Percentiles rank a stretch among this genome's conserved stretches.
These are phyloP conservation scores for Oplegnathus fasciatus DNA, from an alignment of 2,113 vertebrate species.

Conservation along the genomic window DNA sequence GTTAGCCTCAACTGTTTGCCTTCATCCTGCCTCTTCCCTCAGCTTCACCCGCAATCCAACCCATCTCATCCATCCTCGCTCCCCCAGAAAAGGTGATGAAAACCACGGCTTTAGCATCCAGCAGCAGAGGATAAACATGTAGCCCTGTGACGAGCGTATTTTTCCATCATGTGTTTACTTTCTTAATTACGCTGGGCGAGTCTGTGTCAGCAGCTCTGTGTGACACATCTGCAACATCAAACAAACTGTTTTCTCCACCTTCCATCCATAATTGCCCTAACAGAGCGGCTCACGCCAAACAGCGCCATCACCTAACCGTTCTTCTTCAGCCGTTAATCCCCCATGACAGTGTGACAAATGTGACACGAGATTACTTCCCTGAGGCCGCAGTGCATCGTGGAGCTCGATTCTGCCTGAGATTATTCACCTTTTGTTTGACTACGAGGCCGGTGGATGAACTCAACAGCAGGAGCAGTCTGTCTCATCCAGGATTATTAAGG, in stretches of 20 bases:
- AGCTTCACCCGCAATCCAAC: conserved; percentile 1
- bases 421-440: conserved; percentile 55
- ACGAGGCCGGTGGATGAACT: conserved; percentile 11
- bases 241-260: not conserved
- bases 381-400: conserved; percentile 12
- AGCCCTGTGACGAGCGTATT: conserved; percentile 34
- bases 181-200: conserved; percentile 52
- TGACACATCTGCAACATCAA: not conserved
- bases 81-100: conserved; percentile 25
- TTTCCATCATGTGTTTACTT: conserved; percentile 65
- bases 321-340: conserved; percentile 28
- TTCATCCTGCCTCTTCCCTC: conserved; percentile 12
- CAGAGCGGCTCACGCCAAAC: conserved; percentile 3
- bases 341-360: conserved; percentile 43
- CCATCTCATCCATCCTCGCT: conserved; percentile 25
- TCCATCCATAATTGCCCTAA: not conserved
- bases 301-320: conserved; percentile 2
- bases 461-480: not conserved
- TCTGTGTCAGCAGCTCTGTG: conserved; percentile 57
- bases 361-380: conserved; percentile 49
- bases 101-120: conserved; percentile 31
- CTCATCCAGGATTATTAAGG: conserved; percentile 27
- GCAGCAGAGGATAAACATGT: conserved; percentile 54
- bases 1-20: conserved; percentile 21
- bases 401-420: conserved; percentile 2